Conservation (phyloP, 1,140 invertebrate species). For the Aculops lycopersici region DNA sequence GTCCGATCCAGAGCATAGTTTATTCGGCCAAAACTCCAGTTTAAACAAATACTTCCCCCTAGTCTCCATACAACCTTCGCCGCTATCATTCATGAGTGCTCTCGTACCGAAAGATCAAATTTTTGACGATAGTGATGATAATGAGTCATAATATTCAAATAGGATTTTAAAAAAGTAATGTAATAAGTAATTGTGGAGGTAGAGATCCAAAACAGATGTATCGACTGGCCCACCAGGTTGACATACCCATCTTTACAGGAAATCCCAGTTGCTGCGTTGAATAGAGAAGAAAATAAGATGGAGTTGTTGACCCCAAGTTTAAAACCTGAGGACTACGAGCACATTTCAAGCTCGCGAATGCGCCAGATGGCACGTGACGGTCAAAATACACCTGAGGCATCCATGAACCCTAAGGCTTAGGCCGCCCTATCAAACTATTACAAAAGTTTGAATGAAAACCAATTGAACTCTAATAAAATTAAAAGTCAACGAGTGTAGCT, state of each 20-base stretch:
- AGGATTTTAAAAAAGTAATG: neutral
- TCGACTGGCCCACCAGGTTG: slow-evolving; percentile 73
- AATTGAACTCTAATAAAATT: too few species aligned
- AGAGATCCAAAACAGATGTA: slow-evolving; percentile 89
- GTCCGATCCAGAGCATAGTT: slow-evolving; percentile 7
- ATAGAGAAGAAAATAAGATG: slow-evolving; percentile 50
- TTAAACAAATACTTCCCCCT: slow-evolving; percentile 25
- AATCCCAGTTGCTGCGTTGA: slow-evolving; percentile 92
- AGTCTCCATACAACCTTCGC: slow-evolving; percentile 46
- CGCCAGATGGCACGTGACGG: slow-evolving; percentile 19
- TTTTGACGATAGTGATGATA: slow-evolving; percentile 54
- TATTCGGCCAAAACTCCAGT: slow-evolving; percentile 7
- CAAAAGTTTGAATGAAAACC: neutral
- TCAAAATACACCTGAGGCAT: slow-evolving; percentile 27
- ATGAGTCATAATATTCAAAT: neutral
- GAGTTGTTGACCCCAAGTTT: slow-evolving; percentile 58
- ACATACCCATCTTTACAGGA: slow-evolving; percentile 89
- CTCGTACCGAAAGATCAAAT: slow-evolving; percentile 70
- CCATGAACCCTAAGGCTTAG: slow-evolving; percentile 88
- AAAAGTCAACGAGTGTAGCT: too few species aligned
- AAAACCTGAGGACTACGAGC: slow-evolving; percentile 57
- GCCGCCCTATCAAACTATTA: slow-evolving; percentile 60
- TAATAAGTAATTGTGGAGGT: slow-evolving; percentile 60
- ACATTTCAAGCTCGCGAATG: slow-evolving; percentile 95
- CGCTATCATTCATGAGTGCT: slow-evolving; percentile 48